Conservation (phyloP, 2,113 vertebrate genomes). For the Struthio camelus region DNA sequence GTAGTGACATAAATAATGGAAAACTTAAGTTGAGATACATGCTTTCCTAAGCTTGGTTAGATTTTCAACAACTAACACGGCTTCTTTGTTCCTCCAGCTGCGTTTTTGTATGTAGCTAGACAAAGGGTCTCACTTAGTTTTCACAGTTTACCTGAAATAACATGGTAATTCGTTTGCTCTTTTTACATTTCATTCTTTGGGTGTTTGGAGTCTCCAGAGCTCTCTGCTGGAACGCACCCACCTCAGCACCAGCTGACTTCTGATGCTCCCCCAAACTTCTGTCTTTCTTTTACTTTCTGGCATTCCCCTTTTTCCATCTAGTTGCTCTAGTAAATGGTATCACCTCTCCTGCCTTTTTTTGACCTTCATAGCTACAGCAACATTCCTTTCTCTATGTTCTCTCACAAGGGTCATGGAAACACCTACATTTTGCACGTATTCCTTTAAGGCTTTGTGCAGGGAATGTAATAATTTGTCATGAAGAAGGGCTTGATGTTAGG, state of each 20-base stretch:
- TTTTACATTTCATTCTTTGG: not conserved
- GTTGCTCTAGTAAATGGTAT: not conserved
- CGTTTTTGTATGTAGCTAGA: not conserved
- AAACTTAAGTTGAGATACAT: not conserved
- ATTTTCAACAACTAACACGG: not conserved
- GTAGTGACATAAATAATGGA: not conserved
- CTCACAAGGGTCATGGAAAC: not conserved
- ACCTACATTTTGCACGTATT: not conserved
- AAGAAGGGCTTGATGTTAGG: not conserved
- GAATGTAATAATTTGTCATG: not conserved
- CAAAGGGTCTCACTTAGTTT: not conserved
- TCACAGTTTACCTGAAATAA: not conserved
- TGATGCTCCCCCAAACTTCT: not conserved
- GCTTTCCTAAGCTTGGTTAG: not conserved
- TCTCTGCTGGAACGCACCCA: not conserved
- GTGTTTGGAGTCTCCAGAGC: not conserved
- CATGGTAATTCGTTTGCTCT: not conserved
- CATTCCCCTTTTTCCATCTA: not conserved
- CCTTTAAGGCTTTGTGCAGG: not conserved
- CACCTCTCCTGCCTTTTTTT: not conserved
- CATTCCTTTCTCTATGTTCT: not conserved
- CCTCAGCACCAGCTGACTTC: not conserved
- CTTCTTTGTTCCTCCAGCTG: not conserved
- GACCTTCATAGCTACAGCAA: not conserved
- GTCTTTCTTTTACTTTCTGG: not conserved